Evolutionary conservation across 2,888 invertebrate genomes (phyloP), one percentile per base, ranked within the genome.

Genomic region (Ennomos erosarius): DNA sequence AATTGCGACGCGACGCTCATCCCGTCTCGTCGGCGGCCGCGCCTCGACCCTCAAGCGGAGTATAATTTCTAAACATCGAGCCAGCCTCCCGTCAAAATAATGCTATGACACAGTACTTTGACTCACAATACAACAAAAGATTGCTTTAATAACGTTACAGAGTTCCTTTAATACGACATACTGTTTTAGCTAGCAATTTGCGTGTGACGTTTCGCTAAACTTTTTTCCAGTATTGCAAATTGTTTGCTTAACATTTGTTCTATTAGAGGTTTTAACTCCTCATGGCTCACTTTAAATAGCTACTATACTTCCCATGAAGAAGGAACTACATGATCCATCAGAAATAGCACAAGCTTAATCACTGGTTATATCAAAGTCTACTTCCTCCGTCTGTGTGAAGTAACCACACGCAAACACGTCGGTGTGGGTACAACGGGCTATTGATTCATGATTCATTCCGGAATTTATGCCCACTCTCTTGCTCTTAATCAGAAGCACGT

Each of bases 391-490:
- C 67, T 81, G 87, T 88, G 87, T 88, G 84, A 76, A 75, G 81
- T 82, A 79, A 77, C 74, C 70, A 78, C 78, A 78, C 78, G 69
- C 65, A 71, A 70, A 70, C 73, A 71, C 75, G 66, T 69, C 69
- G 73, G 87, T 87, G 88, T 88, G 87, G 74, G 87, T 87, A 82
- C 75, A 80, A 76, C 82, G 78, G 84, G 84, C 89, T 91, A 91
- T 91, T 90, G 91, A 90, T 91, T 90, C 87, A 89, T 87, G 85
- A 90, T 91, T 90, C 87, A 89, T 87, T 84, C 79, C 82, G 78
- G 83, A 85, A 88, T 87, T 88, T 88, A 86, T 87, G 87, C 88
- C 79, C 84, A 70, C 89, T 86, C 87, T 81, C 85, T 90, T 88
- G 75, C 89, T 84, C 88, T 79, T 84, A 85, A 87, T 89, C 81